Evolutionary conservation across 2,113 vertebrate species (phyloP), one percentile per base, ranked within the genome.

Genomic region (Steatornis caripensis): DNA sequence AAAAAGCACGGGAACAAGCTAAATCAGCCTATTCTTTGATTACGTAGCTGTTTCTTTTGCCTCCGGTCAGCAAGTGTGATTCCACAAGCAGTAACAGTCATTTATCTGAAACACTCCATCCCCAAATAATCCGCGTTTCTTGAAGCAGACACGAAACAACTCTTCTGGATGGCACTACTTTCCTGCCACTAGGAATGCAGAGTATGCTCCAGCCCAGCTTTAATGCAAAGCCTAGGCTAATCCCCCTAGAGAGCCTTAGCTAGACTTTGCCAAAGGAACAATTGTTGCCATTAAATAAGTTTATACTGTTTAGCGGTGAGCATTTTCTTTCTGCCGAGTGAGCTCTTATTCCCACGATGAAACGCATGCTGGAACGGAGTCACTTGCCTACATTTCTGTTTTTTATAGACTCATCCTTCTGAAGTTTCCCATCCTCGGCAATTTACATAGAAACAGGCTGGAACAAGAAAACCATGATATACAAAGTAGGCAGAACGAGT

Each of bases 141-240:
- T 23, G n/a, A 65, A 61, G 77, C 11, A 82, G 80, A 46, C 39
- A 1, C 3, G 24, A 66, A 86, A 24, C 61, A 57, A 57, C 70
- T 41, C 23, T 6, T 83, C n/a, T 29, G 92, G 92, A 96, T 66
- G 88, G 74, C 76, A 51, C 74, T 12, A 9, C 55, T 58, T 83
- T 20, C 21, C 83, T 58, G 69, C 36, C 27, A 17, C 72, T 30
- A 90, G 96, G 88, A 97, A 97, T 84, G 88, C 4, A 3, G 94
- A 70, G 72, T 43, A 94, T 87, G 86, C 74, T 93, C 87, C 88
- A 94, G 86, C 22, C 65, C 36, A 32, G 83, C 77, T 90, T 78
- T 90, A 93, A 84, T 57, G 88, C 88, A 51, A 89, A 96, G 80
- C 95, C 92, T 48, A 87, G 83, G 87, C 80, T 95, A 96, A 97